These are phyloP conservation scores for Salvelinus sp. DNA, from an alignment of 2,113 vertebrate species.

Conservation along the genomic window DNA sequence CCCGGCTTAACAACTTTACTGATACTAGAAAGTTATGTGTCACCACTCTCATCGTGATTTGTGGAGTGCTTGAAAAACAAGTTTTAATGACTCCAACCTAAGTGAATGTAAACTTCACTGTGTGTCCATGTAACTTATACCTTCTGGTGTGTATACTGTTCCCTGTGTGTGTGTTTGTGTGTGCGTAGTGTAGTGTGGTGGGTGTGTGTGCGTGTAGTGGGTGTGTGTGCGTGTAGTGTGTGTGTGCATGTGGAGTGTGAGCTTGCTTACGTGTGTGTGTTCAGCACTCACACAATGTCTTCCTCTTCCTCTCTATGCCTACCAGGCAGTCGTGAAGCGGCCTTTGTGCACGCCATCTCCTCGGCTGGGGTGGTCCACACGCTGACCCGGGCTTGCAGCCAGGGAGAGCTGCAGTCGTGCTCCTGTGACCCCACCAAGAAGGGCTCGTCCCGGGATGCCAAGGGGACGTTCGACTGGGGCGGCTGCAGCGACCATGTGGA, in stretches of 20 bases:
- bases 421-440: conserved; percentile 92
- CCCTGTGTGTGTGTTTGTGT: not conserved
- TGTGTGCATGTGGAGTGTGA: not conserved
- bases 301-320: not conserved
- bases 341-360: conserved; percentile 94
- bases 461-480: conserved; percentile 91
- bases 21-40: no score
- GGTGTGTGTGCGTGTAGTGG: no score
- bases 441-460: conserved; percentile 83
- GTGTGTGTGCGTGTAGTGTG: no score
- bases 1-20: no score
- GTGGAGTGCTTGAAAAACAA: no score
- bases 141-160: not conserved
- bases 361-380: conserved; percentile 95
- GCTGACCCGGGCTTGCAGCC: conserved; percentile 92
- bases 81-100: no score
- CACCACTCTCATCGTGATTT: no score
- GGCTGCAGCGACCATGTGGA: conserved; percentile 96
- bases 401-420: conserved; percentile 91
- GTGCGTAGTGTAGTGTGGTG: no score
- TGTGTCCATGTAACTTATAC: no score
- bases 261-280: not conserved
- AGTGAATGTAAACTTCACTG: no score
- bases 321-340: conserved; percentile 91
- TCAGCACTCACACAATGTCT: not conserved